Conservation (phyloP, 2,113 vertebrate genomes). For the Glaucomys volans region DNA sequence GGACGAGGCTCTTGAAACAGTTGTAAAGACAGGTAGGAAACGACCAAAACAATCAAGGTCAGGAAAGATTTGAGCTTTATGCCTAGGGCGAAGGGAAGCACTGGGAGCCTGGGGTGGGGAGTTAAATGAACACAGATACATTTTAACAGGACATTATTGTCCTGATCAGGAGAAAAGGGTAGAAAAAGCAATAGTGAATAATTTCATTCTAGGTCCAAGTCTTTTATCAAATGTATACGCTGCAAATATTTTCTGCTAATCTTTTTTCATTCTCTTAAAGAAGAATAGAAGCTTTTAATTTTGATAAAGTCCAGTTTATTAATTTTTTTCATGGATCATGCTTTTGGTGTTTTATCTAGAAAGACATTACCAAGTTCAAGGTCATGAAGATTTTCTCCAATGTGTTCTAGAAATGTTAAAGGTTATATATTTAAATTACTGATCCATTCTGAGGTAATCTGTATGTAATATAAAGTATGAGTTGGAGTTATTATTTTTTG, state of each 20-base stretch:
- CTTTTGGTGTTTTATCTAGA: not conserved
- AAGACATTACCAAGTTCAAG: not conserved
- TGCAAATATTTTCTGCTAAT: not conserved
- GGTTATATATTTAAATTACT: not conserved
- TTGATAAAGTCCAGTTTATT: not conserved
- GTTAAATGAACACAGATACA: too few relatives aligned
- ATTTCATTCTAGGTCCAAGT: not conserved
- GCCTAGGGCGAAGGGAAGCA: not conserved
- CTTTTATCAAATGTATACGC: rapidly evolving
- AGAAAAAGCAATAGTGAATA: not conserved
- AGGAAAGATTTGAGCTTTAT: not conserved
- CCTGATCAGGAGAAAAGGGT: not conserved
- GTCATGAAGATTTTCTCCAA: not conserved
- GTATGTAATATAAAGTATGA: not conserved
- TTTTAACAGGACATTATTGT: not conserved
- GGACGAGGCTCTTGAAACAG: not conserved
- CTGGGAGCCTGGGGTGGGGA: rapidly evolving
- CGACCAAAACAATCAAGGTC: rapidly evolving
- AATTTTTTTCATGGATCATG: not conserved
- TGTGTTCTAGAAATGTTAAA: not conserved
- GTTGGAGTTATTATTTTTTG: not conserved
- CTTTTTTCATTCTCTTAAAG: not conserved
- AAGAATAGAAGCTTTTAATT: not conserved
- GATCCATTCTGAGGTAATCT: not conserved
- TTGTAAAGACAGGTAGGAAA: not conserved